Evolutionary conservation across 2,113 vertebrate genomes (phyloP).

Genomic region (Choloepus hoffmanni): DNA sequence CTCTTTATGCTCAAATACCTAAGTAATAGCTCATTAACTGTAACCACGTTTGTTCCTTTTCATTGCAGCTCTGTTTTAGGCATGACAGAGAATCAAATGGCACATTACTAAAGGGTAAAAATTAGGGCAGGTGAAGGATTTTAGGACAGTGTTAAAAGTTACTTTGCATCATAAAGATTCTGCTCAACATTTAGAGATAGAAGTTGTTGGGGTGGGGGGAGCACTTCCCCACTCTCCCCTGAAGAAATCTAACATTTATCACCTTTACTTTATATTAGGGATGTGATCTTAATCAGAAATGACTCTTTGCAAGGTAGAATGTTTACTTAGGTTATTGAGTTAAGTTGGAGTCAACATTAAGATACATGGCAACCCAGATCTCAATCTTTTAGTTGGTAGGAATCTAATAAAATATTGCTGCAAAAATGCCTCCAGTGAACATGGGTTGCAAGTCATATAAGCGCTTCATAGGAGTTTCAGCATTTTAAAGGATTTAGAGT

Average conservation of each 20-base stretch:
- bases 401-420: neutral
- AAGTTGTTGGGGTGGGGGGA: neutral
- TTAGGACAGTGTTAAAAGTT: constrained; percentile 21
- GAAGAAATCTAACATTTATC: neutral
- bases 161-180: constrained; percentile 7
- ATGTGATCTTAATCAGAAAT: neutral
- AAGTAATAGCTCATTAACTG: constrained; percentile 59
- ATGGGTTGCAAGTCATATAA: neutral
- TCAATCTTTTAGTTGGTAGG: neutral
- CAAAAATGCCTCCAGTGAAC: neutral
- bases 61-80: constrained; percentile 59
- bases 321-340: neutral
- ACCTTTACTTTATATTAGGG: neutral
- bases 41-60: constrained; percentile 67
- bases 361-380: neutral
- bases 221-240: neutral
- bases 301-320: neutral
- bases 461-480: neutral
- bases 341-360: neutral
- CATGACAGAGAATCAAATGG: neutral
- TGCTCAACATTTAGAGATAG: constrained; percentile 3
- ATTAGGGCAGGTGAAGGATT: constrained; percentile 50
- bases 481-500: neutral
- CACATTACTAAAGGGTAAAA: constrained; percentile 30
- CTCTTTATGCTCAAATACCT: constrained; percentile 47